phyloP scores from a whole-genome alignment of 2,797 vertebrate species.

The Sebastes flavidus region DNA sequence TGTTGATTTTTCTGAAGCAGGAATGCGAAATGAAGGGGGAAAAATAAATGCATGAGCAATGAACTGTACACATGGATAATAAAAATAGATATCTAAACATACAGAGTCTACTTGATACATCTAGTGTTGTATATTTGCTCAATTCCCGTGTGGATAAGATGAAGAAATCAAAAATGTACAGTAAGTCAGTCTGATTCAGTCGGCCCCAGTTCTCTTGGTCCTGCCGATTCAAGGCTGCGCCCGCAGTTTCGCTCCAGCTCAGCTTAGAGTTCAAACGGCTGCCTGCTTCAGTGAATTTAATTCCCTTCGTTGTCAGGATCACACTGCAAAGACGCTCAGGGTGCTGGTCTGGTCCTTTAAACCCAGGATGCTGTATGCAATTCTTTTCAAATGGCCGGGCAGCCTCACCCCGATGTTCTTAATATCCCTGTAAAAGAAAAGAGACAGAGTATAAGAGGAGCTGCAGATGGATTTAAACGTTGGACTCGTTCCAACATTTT shows the following conservation, averaged over 20 bases:
- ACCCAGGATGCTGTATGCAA: slow-evolving; percentile 94
- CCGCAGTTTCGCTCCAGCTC: slow-evolving; percentile 70
- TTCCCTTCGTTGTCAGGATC: slow-evolving; percentile 53
- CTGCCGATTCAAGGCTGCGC: slow-evolving; percentile 60
- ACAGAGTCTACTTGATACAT: slow-evolving; percentile 71
- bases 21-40: slow-evolving; percentile 59
- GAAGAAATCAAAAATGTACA: slow-evolving; percentile 69
- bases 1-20: slow-evolving; percentile 53
- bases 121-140: slow-evolving; percentile 60
- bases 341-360: slow-evolving; percentile 93
- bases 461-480: slow-evolving; percentile 9
- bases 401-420: slow-evolving; percentile 93
- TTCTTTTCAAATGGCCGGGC: slow-evolving; percentile 95
- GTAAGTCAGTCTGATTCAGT: slow-evolving; percentile 63
- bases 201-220: slow-evolving; percentile 50
- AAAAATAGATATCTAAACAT: slow-evolving; percentile 81
- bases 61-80: slow-evolving; percentile 60
- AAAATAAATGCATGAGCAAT: slow-evolving; percentile 46
- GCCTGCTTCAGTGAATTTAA: slow-evolving; percentile 58
- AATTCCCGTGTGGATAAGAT: slow-evolving; percentile 60
- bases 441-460: slow-evolving; percentile 24
- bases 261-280: slow-evolving; percentile 71
- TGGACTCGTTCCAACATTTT: slow-evolving; percentile 46
- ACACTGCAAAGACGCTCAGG: slow-evolving; percentile 88
- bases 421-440: slow-evolving; percentile 86